A percentile compares a stretch with the other conserved stretches of the same genome.
These are phyloP conservation scores for Lottia scabra DNA, from an alignment of 2,888 invertebrate species.

Conservation along the genomic window DNA sequence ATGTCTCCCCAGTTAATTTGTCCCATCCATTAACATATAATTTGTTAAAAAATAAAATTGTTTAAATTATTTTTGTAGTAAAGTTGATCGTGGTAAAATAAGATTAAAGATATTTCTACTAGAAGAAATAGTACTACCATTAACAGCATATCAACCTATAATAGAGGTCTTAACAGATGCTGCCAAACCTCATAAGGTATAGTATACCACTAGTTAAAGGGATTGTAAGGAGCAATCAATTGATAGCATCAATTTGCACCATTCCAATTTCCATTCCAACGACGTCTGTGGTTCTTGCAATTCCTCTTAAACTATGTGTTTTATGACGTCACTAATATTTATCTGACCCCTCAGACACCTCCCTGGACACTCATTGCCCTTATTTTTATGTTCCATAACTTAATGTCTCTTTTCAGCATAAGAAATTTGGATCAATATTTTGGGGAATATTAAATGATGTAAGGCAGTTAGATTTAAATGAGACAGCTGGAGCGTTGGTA, in stretches of 20 bases:
- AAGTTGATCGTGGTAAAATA: slow-evolving; percentile 42
- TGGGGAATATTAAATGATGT: slow-evolving; percentile 43
- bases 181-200: slow-evolving; percentile 36
- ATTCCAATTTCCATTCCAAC: no score
- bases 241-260: no score
- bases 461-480: slow-evolving; percentile 45
- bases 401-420: slow-evolving; percentile 19
- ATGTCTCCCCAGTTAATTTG: no score
- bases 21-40: no score
- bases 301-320: no score
- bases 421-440: slow-evolving; percentile 25
- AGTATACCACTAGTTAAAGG: background rate
- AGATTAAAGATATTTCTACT: slow-evolving; percentile 42
- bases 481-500: slow-evolving; percentile 45
- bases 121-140: slow-evolving; percentile 49
- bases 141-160: slow-evolving; percentile 46
- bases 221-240: no score
- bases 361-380: no score
- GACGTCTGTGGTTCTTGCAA: no score
- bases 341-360: no score
- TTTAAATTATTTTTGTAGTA: slow-evolving; percentile 21
- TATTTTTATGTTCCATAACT: background rate
- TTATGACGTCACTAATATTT: no score
- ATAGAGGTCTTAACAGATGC: slow-evolving; percentile 42
- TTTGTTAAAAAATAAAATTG: background rate